Conservation (phyloP, 2,797 vertebrate genomes). For the Eulemur mongoz region DNA sequence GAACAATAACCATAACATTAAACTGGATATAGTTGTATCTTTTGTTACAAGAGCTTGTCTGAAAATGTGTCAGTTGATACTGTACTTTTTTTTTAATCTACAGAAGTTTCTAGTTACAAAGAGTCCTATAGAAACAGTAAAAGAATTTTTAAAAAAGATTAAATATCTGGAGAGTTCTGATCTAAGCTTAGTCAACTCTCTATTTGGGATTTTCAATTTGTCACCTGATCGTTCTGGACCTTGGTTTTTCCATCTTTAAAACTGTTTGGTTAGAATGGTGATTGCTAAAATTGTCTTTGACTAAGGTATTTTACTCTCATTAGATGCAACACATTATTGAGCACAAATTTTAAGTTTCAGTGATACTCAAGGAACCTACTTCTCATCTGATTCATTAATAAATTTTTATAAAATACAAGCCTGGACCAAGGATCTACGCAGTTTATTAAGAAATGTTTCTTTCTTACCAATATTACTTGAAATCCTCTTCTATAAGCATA, state of each 20-base stretch:
- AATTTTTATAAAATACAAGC: not conserved
- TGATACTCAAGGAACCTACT: not conserved
- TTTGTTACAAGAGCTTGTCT: not conserved
- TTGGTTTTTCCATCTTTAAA: not conserved
- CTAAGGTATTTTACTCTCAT: not conserved
- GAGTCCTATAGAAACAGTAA: not conserved
- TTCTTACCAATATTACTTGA: not conserved
- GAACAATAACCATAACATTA: not conserved
- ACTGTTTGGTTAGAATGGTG: not conserved
- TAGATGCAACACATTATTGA: not conserved
- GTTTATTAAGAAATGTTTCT: not conserved
- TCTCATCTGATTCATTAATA: slow-evolving; percentile 4
- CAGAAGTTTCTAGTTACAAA: not conserved
- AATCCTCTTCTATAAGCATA: not conserved
- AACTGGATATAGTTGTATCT: not conserved
- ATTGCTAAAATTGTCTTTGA: not conserved
- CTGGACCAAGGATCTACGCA: not conserved
- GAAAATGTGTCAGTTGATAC: not conserved
- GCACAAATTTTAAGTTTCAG: not conserved
- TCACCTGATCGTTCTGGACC: not conserved
- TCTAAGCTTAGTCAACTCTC: not conserved
- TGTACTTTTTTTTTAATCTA: not conserved
- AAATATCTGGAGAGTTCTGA: not conserved
- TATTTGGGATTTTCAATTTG: not conserved
- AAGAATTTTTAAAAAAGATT: not conserved